phyloP scores from a whole-genome alignment of 92 coral and sea anemone genomes.

The Ricordea florida region DNA sequence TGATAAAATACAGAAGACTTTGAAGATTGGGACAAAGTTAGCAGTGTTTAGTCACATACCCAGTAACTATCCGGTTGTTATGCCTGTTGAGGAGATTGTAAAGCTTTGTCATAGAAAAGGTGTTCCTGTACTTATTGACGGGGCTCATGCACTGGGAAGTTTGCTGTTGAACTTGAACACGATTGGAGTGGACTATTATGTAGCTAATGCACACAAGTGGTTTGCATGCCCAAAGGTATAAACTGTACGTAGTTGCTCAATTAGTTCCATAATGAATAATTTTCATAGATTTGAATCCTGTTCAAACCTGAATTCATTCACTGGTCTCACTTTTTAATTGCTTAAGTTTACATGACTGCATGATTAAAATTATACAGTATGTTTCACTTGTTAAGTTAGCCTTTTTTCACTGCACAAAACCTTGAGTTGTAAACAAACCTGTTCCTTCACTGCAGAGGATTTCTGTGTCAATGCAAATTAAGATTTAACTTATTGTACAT shows the following conservation, averaged over 20 bases:
- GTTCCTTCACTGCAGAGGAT: too few species aligned
- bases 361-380: too few species aligned
- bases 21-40: constrained; percentile 57
- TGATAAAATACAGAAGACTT: constrained; percentile 19
- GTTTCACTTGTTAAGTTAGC: too few species aligned
- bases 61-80: constrained; percentile 52
- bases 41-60: constrained; percentile 69
- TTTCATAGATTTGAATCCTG: background rate
- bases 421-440: too few species aligned
- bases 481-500: too few species aligned
- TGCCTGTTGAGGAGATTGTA: constrained; percentile 64
- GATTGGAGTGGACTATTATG: constrained; percentile 67
- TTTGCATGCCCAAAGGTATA: constrained; percentile 57
- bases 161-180: constrained; percentile 25
- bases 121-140: constrained; percentile 66
- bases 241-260: too few species aligned
- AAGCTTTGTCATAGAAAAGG: constrained; percentile 64
- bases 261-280: too few species aligned
- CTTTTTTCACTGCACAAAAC: too few species aligned
- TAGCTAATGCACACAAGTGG: constrained; percentile 73
- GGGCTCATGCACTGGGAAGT: constrained; percentile 69
- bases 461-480: too few species aligned
- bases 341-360: too few species aligned
- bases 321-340: background rate
- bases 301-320: background rate